A percentile compares a stretch with the other conserved stretches of the same genome.
Evolutionary conservation across 1,140 invertebrate genomes (phyloP).

Genomic region (Trinorchestia longiramus): DNA sequence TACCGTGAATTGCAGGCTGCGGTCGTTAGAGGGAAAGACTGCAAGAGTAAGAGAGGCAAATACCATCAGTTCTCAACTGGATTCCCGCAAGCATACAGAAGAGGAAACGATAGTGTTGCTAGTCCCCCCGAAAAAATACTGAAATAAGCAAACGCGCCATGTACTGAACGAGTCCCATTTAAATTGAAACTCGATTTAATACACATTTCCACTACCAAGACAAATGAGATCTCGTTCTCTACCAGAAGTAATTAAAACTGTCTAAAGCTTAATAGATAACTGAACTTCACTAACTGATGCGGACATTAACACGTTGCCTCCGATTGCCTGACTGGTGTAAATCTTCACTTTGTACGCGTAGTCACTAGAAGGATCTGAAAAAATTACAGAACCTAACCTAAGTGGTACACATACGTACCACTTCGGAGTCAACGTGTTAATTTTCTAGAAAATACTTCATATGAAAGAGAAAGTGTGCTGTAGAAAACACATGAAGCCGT

Average conservation of each 20-base stretch:
- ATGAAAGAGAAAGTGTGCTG: neutral
- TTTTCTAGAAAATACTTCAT: too few relatives aligned
- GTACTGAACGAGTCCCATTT: neutral
- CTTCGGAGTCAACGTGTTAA: too few relatives aligned
- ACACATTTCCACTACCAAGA: neutral
- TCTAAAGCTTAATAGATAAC: neutral
- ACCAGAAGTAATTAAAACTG: neutral
- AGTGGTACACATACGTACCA: neutral
- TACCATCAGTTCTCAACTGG: neutral
- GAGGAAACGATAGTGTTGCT: neutral
- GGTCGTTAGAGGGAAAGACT: conserved; percentile 26
- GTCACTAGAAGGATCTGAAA: too few relatives aligned
- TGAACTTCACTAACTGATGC: neutral
- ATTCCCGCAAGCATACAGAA: neutral
- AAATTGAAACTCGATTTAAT: neutral
- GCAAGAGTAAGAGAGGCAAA: neutral
- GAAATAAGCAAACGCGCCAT: neutral
- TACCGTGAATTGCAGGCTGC: conserved; percentile 15
- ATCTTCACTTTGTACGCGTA: too few relatives aligned
- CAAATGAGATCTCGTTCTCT: neutral
- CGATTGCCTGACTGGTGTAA: too few relatives aligned
- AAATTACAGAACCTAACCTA: neutral
- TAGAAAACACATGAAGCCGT: neutral
- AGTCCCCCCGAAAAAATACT: neutral
- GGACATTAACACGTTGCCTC: too few relatives aligned